phyloP scores from a whole-genome alignment of 2,113 vertebrate genomes.

The Petrocephalus microphthalmus region DNA sequence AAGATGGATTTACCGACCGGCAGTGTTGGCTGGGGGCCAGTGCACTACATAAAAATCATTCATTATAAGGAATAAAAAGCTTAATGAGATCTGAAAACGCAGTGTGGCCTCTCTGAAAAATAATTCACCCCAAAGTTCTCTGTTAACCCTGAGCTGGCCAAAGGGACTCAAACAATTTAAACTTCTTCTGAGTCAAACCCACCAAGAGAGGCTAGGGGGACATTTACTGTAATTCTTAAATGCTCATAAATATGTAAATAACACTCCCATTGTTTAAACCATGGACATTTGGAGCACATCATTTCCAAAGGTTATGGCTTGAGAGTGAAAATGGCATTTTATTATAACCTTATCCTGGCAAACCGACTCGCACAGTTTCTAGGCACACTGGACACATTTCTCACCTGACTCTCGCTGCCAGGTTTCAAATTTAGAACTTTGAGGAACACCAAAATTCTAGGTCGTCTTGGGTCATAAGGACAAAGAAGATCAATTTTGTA shows the following conservation, averaged over 20 bases:
- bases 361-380: background rate
- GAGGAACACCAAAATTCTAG: background rate
- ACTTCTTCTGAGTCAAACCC: background rate
- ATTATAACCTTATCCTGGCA: background rate
- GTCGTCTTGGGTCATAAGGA: background rate
- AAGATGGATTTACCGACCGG: constrained; percentile 61
- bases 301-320: background rate
- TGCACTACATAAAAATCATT: constrained; percentile 59
- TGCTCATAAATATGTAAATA: background rate
- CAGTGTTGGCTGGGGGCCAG: constrained; percentile 54
- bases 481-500: background rate
- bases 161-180: background rate
- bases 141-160: background rate
- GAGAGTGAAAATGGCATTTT: background rate
- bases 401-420: background rate
- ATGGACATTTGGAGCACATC: background rate
- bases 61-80: constrained; percentile 65
- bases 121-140: background rate
- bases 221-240: background rate
- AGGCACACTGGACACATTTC: background rate
- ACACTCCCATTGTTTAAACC: background rate
- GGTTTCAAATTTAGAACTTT: background rate
- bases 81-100: constrained; percentile 57
- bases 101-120: background rate
- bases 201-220: too few species aligned